Percentiles rank a stretch among this genome's conserved stretches.
Conservation (phyloP, 2,113 vertebrate genomes). For the Rhombomys opimus region DNA sequence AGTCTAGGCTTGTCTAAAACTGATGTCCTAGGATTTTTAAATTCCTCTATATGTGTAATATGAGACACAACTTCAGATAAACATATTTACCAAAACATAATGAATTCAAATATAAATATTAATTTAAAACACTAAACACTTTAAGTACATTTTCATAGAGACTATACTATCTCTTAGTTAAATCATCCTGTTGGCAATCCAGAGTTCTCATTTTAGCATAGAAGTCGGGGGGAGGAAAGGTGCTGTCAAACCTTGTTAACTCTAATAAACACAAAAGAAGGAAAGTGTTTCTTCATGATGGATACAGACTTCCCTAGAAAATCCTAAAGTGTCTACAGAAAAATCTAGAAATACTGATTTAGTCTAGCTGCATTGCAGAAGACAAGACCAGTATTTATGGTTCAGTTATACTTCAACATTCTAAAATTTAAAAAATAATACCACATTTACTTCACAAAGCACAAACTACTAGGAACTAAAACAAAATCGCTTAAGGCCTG, state of each 20-base stretch:
- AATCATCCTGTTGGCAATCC: background rate
- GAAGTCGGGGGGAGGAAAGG: background rate
- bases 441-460: background rate
- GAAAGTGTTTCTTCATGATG: background rate
- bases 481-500: background rate
- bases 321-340: background rate
- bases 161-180: background rate
- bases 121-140: background rate
- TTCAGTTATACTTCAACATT: background rate
- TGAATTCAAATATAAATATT: constrained; percentile 21
- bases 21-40: background rate
- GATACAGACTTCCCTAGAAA: background rate
- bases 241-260: background rate
- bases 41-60: background rate
- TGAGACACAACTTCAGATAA: constrained; percentile 1
- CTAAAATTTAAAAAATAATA: background rate
- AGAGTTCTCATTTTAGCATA: background rate
- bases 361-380: background rate
- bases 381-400: background rate
- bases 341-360: background rate
- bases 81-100: background rate
- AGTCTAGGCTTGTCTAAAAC: background rate
- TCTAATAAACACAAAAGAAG: background rate
- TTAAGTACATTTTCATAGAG: background rate
- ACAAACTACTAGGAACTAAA: background rate